These are phyloP conservation scores for Datnioides undecimradiatus DNA, from an alignment of 2,113 vertebrate species.

Conservation along the genomic window DNA sequence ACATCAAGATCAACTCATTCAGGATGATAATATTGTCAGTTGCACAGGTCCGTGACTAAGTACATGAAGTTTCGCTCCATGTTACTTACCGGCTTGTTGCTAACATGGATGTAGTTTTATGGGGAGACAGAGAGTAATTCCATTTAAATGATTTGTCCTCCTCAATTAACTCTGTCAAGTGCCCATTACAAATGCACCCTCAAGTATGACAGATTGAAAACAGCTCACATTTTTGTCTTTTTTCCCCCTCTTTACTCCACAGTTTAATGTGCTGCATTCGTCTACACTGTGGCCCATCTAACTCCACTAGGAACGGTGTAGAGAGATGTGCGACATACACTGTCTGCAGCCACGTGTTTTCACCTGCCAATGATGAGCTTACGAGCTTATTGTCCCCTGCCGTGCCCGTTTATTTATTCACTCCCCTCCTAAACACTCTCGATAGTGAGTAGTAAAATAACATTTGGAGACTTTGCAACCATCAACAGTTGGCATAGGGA, in stretches of 20 bases:
- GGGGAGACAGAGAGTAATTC: not conserved
- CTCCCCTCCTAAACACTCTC: too few species aligned
- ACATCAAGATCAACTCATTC: not conserved
- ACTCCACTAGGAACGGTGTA: not conserved
- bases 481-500: too few species aligned
- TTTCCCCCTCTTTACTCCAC: not conserved
- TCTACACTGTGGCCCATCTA: not conserved
- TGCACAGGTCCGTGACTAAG: not conserved
- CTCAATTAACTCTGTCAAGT: not conserved
- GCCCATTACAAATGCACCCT: not conserved
- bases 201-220: not conserved
- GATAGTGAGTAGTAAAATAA: too few species aligned
- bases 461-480: not conserved
- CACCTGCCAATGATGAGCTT: not conserved
- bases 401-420: too few species aligned
- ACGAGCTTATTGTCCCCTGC: not conserved
- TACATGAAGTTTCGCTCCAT: not conserved
- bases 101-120: too few species aligned
- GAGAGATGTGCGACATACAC: not conserved
- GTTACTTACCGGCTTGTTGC: too few species aligned
- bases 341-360: not conserved
- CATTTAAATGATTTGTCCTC: not conserved
- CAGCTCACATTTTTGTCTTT: not conserved
- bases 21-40: not conserved
- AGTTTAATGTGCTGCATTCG: not conserved